Evolutionary conservation across 2,888 invertebrate species (phyloP).

Genomic region (Endotricha flammealis): DNA sequence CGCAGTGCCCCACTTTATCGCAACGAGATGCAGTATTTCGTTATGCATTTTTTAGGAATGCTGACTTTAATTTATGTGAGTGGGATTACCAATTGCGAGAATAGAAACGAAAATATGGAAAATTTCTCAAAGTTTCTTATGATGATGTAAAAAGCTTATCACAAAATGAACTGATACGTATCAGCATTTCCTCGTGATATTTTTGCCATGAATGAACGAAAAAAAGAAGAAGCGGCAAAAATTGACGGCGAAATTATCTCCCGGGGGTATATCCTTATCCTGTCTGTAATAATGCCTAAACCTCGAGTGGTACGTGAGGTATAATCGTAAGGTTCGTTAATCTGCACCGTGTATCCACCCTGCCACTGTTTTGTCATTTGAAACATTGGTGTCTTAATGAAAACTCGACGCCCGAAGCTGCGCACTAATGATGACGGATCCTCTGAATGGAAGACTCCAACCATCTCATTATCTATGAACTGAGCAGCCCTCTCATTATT

Average conservation of each 20-base stretch:
- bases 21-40: slow-evolving; percentile 38
- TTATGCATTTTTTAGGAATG: slow-evolving; percentile 24
- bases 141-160: too few species aligned
- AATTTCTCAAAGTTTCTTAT: too few species aligned
- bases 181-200: too few species aligned
- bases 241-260: too few species aligned
- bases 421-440: slow-evolving; percentile 70
- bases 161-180: too few species aligned
- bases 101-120: too few species aligned
- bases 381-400: slow-evolving; percentile 68
- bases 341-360: slow-evolving; percentile 20
- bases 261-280: slow-evolving; percentile 5
- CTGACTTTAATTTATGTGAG: not conserved
- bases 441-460: slow-evolving; percentile 58
- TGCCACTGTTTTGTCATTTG: slow-evolving; percentile 45
- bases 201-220: not conserved
- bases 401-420: slow-evolving; percentile 58
- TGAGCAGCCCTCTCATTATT: slow-evolving; percentile 52
- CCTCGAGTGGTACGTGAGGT: slow-evolving; percentile 16
- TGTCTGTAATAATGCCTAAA: slow-evolving; percentile 13
- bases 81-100: too few species aligned
- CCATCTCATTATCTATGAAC: slow-evolving; percentile 64
- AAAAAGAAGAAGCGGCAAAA: not conserved
- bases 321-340: slow-evolving; percentile 34
- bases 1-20: slow-evolving; percentile 48